Percentiles rank a stretch among this genome's conserved stretches.
Conservation (phyloP, 2,113 vertebrate species). For the Chloropsis cyanopogon region DNA sequence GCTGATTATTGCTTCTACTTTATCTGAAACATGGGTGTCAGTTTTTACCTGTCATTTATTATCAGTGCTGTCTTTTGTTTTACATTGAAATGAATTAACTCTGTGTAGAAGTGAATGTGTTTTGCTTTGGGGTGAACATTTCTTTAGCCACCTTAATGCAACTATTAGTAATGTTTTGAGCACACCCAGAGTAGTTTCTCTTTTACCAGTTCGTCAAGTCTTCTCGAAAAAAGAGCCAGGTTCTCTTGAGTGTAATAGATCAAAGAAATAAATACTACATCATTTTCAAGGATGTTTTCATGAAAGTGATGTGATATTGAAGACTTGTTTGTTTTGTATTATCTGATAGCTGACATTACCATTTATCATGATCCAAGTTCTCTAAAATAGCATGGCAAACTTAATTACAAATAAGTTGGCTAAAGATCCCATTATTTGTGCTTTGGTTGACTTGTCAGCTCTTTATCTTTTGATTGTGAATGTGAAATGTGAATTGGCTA, state of each 20-base stretch:
- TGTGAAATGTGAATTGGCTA: background rate
- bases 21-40: background rate
- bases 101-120: background rate
- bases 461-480: background rate
- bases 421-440: background rate
- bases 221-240: background rate
- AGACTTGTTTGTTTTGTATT: background rate
- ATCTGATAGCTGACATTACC: rapidly evolving
- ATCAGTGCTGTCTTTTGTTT: background rate
- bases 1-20: background rate
- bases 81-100: background rate
- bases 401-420: background rate
- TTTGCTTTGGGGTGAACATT: background rate
- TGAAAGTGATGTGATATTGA: background rate
- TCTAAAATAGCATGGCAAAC: background rate
- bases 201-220: background rate
- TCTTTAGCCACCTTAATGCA: background rate
- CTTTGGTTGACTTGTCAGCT: background rate
- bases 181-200: background rate
- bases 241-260: background rate
- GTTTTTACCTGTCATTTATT: background rate
- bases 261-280: background rate
- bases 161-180: background rate
- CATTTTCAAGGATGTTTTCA: background rate
- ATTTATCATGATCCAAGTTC: background rate